A percentile compares a stretch with the other conserved stretches of the same genome.
phyloP scores from a whole-genome alignment of 2,797 vertebrate genomes.

The Crypturellus tataupa region DNA sequence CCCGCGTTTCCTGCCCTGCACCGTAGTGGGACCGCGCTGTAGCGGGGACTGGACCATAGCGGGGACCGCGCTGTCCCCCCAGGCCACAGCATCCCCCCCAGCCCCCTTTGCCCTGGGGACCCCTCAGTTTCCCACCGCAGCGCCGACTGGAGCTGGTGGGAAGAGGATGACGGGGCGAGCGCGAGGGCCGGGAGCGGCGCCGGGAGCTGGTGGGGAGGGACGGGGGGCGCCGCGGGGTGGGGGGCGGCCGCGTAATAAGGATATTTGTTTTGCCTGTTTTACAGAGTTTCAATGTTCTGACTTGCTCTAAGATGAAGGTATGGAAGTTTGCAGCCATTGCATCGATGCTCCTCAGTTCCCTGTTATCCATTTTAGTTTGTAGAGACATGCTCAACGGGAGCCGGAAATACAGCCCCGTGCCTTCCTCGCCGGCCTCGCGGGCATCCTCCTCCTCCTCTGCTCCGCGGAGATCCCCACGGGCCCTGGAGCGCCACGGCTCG shows the following conservation, averaged over 20 bases:
- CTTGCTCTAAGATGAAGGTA: slow-evolving; percentile 97
- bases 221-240: background rate
- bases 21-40: too few relatives aligned
- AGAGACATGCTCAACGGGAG: slow-evolving; percentile 85
- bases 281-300: slow-evolving; percentile 93
- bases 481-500: slow-evolving; percentile 84
- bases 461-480: slow-evolving; percentile 84
- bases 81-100: too few relatives aligned
- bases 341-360: slow-evolving; percentile 92
- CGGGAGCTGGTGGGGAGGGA: background rate
- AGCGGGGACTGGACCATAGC: too few relatives aligned
- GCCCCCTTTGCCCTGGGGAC: background rate
- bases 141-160: rapidly evolving
- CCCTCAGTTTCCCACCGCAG: background rate
- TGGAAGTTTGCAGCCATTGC: slow-evolving; percentile 95
- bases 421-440: slow-evolving; percentile 60
- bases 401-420: slow-evolving; percentile 60
- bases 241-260: background rate
- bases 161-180: background rate
- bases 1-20: too few relatives aligned
- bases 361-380: slow-evolving; percentile 91
- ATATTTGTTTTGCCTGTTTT: slow-evolving; percentile 76
- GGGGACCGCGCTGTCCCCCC: too few relatives aligned
- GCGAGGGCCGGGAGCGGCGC: rapidly evolving
- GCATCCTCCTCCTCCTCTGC: slow-evolving; percentile 59